Conservation (phyloP, 2,797 vertebrate genomes). For the Coilia nasus region DNA sequence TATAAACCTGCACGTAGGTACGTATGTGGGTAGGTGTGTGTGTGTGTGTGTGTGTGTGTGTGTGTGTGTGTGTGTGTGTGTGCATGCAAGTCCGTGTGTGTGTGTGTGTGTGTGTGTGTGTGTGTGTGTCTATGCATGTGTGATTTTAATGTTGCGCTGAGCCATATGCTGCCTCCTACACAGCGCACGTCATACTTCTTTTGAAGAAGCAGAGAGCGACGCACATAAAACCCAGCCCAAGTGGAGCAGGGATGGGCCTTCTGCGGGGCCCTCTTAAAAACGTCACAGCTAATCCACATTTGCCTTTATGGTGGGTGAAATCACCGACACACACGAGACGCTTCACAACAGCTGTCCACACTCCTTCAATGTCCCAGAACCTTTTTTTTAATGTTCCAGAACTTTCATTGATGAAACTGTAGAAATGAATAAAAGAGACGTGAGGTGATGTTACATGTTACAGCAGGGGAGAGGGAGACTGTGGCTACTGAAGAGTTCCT, state of each 20-base stretch:
- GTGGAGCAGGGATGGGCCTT: neutral
- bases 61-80: neutral
- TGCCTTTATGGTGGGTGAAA: neutral
- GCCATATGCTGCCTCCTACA: slow-evolving; percentile 4
- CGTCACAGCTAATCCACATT: slow-evolving; percentile 4
- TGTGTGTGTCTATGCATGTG: neutral
- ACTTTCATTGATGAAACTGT: neutral
- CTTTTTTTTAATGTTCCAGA: neutral
- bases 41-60: neutral
- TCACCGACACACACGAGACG: neutral
- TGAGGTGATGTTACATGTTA: neutral
- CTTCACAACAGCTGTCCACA: slow-evolving; percentile 8
- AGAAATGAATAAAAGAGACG: neutral
- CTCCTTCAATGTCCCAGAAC: neutral
- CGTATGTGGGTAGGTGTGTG: neutral
- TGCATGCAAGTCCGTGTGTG: neutral
- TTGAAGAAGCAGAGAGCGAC: neutral
- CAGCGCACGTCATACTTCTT: neutral
- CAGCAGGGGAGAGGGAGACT: neutral
- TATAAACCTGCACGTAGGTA: neutral
- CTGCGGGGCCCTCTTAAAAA: slow-evolving; percentile 3
- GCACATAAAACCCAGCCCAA: slow-evolving; percentile 18
- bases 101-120: neutral
- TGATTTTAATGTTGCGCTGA: neutral
- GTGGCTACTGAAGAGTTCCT: neutral